Evolutionary conservation across 2,113 vertebrate genomes (phyloP), one percentile per base, ranked within the genome.

Genomic region (Rostratula benghalensis): DNA sequence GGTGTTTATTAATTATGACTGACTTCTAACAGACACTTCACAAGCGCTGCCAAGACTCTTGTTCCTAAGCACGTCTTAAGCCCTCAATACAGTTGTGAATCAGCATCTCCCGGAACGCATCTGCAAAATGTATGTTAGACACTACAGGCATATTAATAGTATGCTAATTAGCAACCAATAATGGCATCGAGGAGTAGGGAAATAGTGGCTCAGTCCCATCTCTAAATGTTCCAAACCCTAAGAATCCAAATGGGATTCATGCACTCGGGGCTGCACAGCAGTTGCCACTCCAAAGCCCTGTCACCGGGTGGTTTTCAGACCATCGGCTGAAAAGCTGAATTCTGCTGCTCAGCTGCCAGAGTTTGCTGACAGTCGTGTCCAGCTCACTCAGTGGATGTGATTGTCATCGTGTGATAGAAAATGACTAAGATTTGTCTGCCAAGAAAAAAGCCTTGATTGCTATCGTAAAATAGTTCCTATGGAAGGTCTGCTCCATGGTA

Each of bases 11-110:
- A 87, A 71, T 7, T 39, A 48, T 18, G 68, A 75, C 60, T 73
- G 86, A 83, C 87, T 94, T 84, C 46, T 48, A 81, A 59, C 51
- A 79, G 53, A 68, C 60, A 65, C 83, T 76, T 83, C 73, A 35
- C 37, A 75, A 94, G 33, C 14, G 37, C 83, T 95, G 87, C 89
- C 89, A 84, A 60, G 76, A 22, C 48, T 75, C 86, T 51, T 57
- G 80, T 33, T 92, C 80, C 87, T 81, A 67, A 91, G 69, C 86
- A 87, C 81, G 78, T 81, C 80, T n/a, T 12, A 87, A 89, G 84
- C 61, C 61, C 57, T 71, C 79, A 76, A 61, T 45, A 48, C 61
- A 91, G 82, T 39, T 94, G 81, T 71, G 84, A 91, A 84, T 39
- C 81, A 84, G 51, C 53, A 54, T 51, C 91, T 78, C 87, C 87